phyloP scores from a whole-genome alignment of 2,888 invertebrate species.

The Melinaea marsaeus region DNA sequence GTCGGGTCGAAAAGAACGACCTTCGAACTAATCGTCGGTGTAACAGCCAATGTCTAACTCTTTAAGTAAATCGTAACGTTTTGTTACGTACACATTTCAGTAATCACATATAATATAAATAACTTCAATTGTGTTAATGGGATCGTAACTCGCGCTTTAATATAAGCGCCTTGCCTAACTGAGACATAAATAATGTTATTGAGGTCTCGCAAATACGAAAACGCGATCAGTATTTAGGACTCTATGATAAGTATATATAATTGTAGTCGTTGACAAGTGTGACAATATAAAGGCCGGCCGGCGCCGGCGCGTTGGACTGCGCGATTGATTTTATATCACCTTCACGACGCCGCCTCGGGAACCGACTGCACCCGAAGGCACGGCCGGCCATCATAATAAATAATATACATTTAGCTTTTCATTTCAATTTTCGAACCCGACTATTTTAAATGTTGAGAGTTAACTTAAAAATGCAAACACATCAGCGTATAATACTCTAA shows the following conservation, averaged over 20 bases:
- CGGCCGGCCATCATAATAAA: constrained; percentile 37
- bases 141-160: no score
- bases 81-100: no score
- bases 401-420: background rate
- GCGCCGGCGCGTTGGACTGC: constrained; percentile 35
- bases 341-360: constrained; percentile 26
- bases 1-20: constrained; percentile 22
- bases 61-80: no score
- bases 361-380: constrained; percentile 45
- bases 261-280: constrained; percentile 19
- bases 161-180: no score
- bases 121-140: no score
- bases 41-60: background rate
- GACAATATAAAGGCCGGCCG: constrained; percentile 19
- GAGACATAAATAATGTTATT: no score
- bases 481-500: background rate
- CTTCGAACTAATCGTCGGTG: constrained; percentile 16
- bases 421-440: no score
- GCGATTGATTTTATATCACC: constrained; percentile 27
- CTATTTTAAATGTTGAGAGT: no score
- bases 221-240: constrained; percentile 15
- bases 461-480: background rate
- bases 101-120: no score
- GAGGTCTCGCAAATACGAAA: constrained; percentile 8
- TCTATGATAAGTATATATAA: constrained; percentile 22